phyloP scores from a whole-genome alignment of 2,888 invertebrate genomes.

The Meloe dianella region DNA sequence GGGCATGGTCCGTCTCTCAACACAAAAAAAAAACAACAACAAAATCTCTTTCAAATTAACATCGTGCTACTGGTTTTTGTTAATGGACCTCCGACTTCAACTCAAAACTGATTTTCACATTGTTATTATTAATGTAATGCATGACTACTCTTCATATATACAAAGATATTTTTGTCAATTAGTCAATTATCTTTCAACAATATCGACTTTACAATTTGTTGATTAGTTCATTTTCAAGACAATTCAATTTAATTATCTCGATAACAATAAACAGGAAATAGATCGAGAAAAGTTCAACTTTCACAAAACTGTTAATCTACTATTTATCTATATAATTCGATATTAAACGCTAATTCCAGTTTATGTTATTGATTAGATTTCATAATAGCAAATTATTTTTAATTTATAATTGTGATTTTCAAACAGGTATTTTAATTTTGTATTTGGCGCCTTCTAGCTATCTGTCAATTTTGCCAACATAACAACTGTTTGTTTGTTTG shows the following conservation, averaged over 20 bases:
- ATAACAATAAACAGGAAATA: slow-evolving; percentile 11
- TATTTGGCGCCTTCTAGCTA: slow-evolving; percentile 15
- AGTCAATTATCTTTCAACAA: slow-evolving; percentile 29
- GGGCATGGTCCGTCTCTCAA: slow-evolving; percentile 10
- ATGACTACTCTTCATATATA: slow-evolving; percentile 19
- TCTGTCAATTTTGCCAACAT: slow-evolving; percentile 25
- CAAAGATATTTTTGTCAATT: slow-evolving; percentile 39
- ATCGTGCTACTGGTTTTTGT: slow-evolving; percentile 56
- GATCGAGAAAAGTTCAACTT: background rate
- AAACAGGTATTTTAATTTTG: slow-evolving; percentile 1
- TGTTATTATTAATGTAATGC: slow-evolving; percentile 44
- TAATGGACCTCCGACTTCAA: slow-evolving; percentile 46
- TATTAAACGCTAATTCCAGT: no score
- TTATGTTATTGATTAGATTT: no score
- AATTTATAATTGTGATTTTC: background rate
- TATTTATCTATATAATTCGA: no score
- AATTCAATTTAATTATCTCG: slow-evolving; percentile 27
- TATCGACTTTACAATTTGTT: slow-evolving; percentile 28
- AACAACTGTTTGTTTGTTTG: no score
- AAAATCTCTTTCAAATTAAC: slow-evolving; percentile 55
- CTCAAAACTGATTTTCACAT: slow-evolving; percentile 50
- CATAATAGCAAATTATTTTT: no score
- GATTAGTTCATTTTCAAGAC: slow-evolving; percentile 24
- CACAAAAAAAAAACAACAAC: slow-evolving; percentile 23
- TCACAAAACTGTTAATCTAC: background rate